Conservation (phyloP, 2,113 vertebrate species). For the Corvus moneduloides region DNA sequence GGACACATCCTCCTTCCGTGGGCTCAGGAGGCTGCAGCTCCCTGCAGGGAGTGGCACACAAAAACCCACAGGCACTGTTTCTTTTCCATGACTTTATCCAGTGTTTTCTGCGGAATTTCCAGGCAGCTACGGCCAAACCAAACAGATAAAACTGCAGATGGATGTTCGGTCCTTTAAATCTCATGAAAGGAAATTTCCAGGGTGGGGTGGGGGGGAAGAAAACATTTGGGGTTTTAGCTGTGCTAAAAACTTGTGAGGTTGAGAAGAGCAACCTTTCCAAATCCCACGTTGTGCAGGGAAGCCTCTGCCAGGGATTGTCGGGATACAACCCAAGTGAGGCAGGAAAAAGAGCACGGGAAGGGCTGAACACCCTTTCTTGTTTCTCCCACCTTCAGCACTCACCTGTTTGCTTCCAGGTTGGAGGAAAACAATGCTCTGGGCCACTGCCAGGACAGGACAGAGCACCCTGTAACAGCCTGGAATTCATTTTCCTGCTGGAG, state of each 20-base stretch:
- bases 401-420: not conserved
- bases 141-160: not conserved
- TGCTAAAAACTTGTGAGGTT: not conserved
- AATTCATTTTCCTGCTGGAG: not conserved
- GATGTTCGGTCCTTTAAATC: not conserved
- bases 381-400: not conserved
- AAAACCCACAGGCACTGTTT: not conserved
- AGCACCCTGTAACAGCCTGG: not conserved
- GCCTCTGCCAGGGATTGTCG: not conserved
- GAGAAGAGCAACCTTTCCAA: not conserved
- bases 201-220: not conserved
- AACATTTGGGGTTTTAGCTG: not conserved
- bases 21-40: not conserved
- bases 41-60: not conserved
- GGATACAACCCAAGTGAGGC: not conserved
- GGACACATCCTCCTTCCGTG: not conserved
- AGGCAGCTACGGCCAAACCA: not conserved
- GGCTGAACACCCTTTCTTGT: not conserved
- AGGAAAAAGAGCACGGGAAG: not conserved
- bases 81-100: not conserved
- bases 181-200: not conserved
- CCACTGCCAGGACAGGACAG: not conserved
- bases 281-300: not conserved
- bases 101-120: not conserved
- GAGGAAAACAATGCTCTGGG: not conserved